Evolutionary conservation across 1,140 invertebrate genomes (phyloP), one percentile per base, ranked within the genome.

Genomic region (Ceratitis capitata): DNA sequence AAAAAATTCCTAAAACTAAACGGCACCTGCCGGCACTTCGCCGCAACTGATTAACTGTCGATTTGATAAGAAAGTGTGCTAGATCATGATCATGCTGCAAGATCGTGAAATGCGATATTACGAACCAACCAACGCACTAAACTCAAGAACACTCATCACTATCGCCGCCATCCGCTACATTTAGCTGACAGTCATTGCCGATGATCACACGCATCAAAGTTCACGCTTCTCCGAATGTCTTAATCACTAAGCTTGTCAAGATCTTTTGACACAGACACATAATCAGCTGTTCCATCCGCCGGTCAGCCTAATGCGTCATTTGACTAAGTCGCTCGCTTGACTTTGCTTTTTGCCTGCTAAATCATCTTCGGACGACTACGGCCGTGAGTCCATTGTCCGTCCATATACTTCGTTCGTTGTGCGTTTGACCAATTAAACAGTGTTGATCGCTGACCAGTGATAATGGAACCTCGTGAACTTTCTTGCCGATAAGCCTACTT

Each of bases 51-150:
- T 69, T 69, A 69, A n/a, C 32, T n/a, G 14, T 19, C 6, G n/a
- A n/a, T 12, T 35, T 69, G 64, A 69, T 69, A 69, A 69, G 14
- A 23, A 69, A 69, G 35, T 35, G 32, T 69, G n/a, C 35, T 32
- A 69, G 35, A 39, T 69, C 64, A 69, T 69, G 64, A 69, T 69
- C 64, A 69, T 69, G 64, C 64, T 19, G 64, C 19, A n/a, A 29
- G 64, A 69, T 69, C 64, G 64, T 69, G 64, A 69, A 69, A n/a
- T 14, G 35, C 64, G 64, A 69, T 69, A 69, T 69, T 69, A 26
- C 14, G 16, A 69, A 32, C n/a, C 29, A 69, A 19, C 51, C n/a
- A 19, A n/a, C 16, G 19, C 16, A 69, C 6, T 42, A n/a, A 69
- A 10, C 0, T 29, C 6, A 69, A 69, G 64, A n/a, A 69, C 35